phyloP scores from a whole-genome alignment of 2,113 vertebrate species.

The Serilophus lunatus region DNA sequence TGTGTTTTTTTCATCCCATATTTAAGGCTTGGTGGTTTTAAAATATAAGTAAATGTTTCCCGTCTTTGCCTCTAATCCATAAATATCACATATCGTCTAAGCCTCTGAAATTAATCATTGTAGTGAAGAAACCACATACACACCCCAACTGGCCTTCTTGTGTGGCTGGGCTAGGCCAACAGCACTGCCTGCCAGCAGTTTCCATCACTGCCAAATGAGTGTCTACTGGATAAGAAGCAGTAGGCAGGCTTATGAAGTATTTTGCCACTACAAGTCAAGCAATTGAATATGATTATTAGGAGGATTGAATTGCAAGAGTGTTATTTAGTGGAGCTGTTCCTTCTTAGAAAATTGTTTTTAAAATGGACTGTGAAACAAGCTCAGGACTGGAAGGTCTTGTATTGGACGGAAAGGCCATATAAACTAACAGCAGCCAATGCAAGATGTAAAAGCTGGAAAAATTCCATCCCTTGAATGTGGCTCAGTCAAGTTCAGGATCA shows the following conservation, averaged over 20 bases:
- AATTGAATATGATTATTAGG: not conserved
- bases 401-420: not conserved
- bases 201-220: not conserved
- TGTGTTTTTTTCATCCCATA: not conserved
- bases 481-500: not conserved
- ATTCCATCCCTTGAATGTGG: not conserved
- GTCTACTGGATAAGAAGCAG: not conserved
- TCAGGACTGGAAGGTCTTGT: not conserved
- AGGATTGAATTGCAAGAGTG: not conserved
- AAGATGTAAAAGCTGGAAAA: not conserved
- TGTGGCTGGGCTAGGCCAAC: not conserved
- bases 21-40: not conserved
- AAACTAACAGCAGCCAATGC: not conserved
- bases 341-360: not conserved
- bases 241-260: not conserved
- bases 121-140: not conserved
- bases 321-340: not conserved
- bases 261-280: not conserved
- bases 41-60: not conserved
- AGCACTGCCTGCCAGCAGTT: not conserved
- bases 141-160: not conserved
- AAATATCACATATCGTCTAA: not conserved
- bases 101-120: constrained; percentile 9
- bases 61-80: not conserved
- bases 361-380: not conserved